These are phyloP conservation scores for Coregonus suidteri DNA, from an alignment of 2,797 vertebrate species.

Conservation along the genomic window DNA sequence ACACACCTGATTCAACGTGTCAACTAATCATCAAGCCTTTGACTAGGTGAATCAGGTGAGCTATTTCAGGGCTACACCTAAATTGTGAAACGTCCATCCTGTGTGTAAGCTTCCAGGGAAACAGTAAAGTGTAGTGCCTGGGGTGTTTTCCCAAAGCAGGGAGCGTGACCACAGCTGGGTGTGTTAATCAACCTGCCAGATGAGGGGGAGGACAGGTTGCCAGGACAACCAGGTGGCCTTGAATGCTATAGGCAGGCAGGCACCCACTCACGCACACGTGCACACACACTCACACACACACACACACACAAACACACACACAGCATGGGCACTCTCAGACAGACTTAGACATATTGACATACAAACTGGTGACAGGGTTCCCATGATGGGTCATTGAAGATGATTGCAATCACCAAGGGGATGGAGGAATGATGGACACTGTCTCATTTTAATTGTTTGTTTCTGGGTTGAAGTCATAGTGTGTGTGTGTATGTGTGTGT, in stretches of 20 bases:
- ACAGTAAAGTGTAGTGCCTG: neutral
- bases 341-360: constrained; percentile 1
- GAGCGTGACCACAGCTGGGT: neutral
- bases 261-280: neutral
- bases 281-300: neutral
- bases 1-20: too few relatives aligned
- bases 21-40: too few relatives aligned
- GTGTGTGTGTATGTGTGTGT: constrained; percentile 2
- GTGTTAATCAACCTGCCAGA: neutral
- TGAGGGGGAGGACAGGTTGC: neutral
- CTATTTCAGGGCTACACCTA: too few relatives aligned
- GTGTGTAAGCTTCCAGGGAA: neutral
- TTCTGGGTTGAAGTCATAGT: neutral
- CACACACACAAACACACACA: neutral
- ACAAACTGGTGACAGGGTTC: constrained; percentile 3
- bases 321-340: neutral
- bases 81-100: too few relatives aligned
- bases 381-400: neutral
- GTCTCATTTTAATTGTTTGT: constrained; percentile 1
- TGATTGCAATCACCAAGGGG: constrained; percentile 1
- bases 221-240: neutral
- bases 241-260: neutral
- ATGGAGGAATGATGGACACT: neutral
- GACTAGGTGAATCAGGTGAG: too few relatives aligned
- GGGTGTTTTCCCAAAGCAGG: neutral